phyloP scores from a whole-genome alignment of 2,113 vertebrate species.

The Taxidea taxus region DNA sequence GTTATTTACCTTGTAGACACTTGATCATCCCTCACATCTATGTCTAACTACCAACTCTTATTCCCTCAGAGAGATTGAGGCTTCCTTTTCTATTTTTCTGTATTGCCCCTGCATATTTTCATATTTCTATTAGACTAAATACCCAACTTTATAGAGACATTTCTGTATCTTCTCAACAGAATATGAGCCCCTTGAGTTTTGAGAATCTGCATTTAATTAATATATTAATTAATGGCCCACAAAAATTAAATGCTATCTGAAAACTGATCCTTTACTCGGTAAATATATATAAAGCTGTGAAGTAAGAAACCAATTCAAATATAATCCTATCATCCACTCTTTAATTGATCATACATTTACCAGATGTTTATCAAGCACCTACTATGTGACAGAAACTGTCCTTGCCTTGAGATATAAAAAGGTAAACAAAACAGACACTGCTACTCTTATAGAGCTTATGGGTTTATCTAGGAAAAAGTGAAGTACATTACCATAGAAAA shows the following conservation, averaged over 20 bases:
- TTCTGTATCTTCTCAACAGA: background rate
- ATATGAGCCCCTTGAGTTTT: background rate
- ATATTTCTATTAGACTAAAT: background rate
- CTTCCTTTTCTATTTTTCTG: background rate
- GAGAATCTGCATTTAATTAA: background rate
- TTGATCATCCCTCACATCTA: background rate
- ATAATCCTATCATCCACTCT: background rate
- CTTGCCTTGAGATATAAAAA: background rate
- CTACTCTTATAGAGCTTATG: background rate
- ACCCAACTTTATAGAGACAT: background rate
- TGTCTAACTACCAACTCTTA: background rate
- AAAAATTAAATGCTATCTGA: background rate
- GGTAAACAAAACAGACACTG: background rate
- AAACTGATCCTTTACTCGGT: background rate
- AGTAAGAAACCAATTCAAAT: background rate
- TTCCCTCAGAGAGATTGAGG: background rate
- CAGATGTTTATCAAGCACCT: background rate
- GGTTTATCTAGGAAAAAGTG: background rate
- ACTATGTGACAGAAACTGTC: background rate
- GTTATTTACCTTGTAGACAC: background rate
- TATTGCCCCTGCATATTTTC: background rate
- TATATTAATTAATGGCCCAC: background rate
- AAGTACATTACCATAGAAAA: background rate
- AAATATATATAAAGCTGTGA: background rate
- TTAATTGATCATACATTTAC: background rate